These are phyloP conservation scores for Limenitis arthemis DNA, from an alignment of 2,888 invertebrate species.

Conservation along the genomic window DNA sequence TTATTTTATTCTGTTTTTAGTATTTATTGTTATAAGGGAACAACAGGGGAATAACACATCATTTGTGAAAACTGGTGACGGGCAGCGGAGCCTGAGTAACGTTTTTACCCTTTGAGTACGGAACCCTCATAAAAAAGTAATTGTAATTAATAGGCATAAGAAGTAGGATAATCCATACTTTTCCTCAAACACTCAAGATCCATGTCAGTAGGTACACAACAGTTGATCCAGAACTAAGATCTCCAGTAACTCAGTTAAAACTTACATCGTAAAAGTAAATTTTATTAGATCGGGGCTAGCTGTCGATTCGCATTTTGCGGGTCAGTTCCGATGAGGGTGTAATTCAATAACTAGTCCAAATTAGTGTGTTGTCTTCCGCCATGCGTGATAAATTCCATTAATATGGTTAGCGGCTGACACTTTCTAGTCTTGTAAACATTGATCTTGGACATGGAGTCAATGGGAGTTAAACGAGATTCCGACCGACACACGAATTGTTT, in stretches of 20 bases:
- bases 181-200: background rate
- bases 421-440: constrained; percentile 17
- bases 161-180: no score
- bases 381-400: constrained; percentile 18
- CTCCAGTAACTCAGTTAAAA: constrained; percentile 14
- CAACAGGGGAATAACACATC: no score
- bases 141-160: no score
- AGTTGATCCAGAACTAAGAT: background rate
- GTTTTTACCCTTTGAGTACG: no score
- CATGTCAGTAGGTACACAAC: background rate
- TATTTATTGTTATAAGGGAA: no score
- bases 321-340: constrained; percentile 27
- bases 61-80: no score
- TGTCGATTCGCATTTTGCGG: constrained; percentile 28
- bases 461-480: no score
- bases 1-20: no score
- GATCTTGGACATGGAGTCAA: background rate
- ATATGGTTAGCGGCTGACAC: constrained; percentile 17
- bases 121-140: no score
- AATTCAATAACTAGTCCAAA: constrained; percentile 29
- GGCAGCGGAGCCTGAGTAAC: no score
- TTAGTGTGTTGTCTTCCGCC: constrained; percentile 22
- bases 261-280: constrained; percentile 15
- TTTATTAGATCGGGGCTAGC: constrained; percentile 17
- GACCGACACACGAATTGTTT: no score